Conservation (phyloP, 2,113 vertebrate species). For the Hydropotes inermis region DNA sequence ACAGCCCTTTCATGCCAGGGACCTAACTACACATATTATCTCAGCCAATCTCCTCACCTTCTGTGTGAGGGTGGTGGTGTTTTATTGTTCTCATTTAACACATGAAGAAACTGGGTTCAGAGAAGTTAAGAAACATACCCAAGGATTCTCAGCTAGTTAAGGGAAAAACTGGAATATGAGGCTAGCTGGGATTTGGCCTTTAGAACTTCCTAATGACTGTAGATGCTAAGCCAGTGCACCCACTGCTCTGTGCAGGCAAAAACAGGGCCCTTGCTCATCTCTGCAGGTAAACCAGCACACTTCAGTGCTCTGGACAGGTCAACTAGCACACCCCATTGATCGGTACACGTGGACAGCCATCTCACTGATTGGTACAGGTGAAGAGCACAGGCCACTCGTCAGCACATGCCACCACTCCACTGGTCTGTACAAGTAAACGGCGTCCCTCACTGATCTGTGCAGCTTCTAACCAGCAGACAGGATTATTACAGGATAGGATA, state of each 20-base stretch:
- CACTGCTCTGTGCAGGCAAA: neutral
- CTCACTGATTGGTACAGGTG: neutral
- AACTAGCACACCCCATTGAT: neutral
- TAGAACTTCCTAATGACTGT: neutral
- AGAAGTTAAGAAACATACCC: neutral
- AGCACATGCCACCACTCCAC: neutral
- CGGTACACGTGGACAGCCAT: neutral
- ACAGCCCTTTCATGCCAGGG: neutral
- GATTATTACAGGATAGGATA: neutral
- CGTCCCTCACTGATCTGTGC: accelerated
- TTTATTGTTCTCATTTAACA: slow-evolving; percentile 19
- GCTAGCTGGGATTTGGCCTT: neutral
- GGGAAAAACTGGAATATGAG: neutral
- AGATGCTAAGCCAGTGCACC: neutral
- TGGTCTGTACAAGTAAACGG: neutral
- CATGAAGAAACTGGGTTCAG: neutral
- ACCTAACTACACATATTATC: neutral
- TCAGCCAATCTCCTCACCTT: neutral
- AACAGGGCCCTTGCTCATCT: neutral
- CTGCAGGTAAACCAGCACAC: neutral
- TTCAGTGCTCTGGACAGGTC: neutral
- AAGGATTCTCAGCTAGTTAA: neutral
- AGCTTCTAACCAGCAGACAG: neutral
- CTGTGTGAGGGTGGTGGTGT: neutral
- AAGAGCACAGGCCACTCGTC: neutral